Evolutionary conservation across 2,888 invertebrate genomes (phyloP).

Genomic region (Drosophila rellima): DNA sequence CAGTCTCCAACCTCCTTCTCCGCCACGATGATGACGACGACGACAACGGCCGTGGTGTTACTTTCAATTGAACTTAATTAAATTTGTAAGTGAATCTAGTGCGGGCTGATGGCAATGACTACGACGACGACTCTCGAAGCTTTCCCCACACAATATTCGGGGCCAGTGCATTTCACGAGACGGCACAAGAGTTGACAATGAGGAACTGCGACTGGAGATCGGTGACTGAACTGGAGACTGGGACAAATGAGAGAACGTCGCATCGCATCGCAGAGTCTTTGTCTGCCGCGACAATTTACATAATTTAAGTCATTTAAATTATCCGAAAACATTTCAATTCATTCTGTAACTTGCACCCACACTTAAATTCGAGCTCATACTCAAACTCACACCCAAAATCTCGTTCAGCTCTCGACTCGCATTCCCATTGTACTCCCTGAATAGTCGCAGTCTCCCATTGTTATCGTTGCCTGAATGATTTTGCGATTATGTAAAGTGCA

Average conservation of each 20-base stretch:
- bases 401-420: conserved; percentile 23
- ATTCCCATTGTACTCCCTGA: conserved; percentile 51
- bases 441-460: conserved; percentile 40
- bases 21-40: conserved; percentile 16
- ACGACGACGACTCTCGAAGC: conserved; percentile 15
- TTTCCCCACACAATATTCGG: conserved; percentile 21
- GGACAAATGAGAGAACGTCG: conserved; percentile 28
- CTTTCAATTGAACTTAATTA: conserved; percentile 86
- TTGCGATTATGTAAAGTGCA: conserved; percentile 82
- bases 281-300: conserved; percentile 84
- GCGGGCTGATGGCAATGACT: conserved; percentile 68
- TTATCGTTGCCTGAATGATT: conserved; percentile 74
- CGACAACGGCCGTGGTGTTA: conserved; percentile 72
- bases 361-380: conserved; percentile 14
- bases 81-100: conserved; percentile 86
- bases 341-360: conserved; percentile 61
- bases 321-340: conserved; percentile 82
- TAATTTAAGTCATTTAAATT: conserved; percentile 84
- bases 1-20: conserved; percentile 13
- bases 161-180: conserved; percentile 46
- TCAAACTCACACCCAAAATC: conserved; percentile 21
- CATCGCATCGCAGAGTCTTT: conserved; percentile 46
- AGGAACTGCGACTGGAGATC: conserved; percentile 42
- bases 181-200: conserved; percentile 56
- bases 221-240: conserved; percentile 23